Evolutionary conservation across 2,113 vertebrate genomes (phyloP), one percentile per base, ranked within the genome.

Genomic region (Burhinus oedicnemus): DNA sequence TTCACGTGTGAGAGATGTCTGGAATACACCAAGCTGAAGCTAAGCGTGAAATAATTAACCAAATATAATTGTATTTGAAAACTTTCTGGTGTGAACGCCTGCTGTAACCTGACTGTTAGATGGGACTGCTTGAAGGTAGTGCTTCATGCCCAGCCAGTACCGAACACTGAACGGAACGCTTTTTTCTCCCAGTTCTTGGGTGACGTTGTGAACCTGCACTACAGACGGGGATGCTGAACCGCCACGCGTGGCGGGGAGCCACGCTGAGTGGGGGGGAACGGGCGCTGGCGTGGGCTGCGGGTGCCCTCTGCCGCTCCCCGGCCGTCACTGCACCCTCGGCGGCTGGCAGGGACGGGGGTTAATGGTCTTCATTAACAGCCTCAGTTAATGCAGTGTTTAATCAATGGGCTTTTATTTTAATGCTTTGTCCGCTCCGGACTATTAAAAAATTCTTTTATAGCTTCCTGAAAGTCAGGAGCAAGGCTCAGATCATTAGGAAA

Each of bases 221-320:
- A 83, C 79, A 70, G 76, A 61, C 23, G 42, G 16, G 2, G 11
- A 23, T 27, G 81, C 42, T 55, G 27, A 71, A 80, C 52, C 15
- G 19, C 74, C 91, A 40, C 9, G 26, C 11, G 49, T 60, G 47
- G 47, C 47, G 19, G 47, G 47, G 47, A 47, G 47, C 47, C 9
- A 19, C 47, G 47, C 47, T 47, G 47, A 47, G 47, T 47, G 16
- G 21, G 18, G 40, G 36, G 22, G 40, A 16, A 42, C 38, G 19
- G 47, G 12, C 49, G 15, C 92, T 80, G 70, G 74, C 16, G 70
- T 58, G 61, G 96, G 95, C 91, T 97, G 79, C 12, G 93, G 85
- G 90, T 55, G 97, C 98, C 98, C 98, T 98, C 98, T 98, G 94
- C 97, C 88, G 98, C 70, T 75, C 44, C 4, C 11, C 3, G 2